phyloP scores from a whole-genome alignment of 2,113 vertebrate genomes.

The Perccottus glenii region DNA sequence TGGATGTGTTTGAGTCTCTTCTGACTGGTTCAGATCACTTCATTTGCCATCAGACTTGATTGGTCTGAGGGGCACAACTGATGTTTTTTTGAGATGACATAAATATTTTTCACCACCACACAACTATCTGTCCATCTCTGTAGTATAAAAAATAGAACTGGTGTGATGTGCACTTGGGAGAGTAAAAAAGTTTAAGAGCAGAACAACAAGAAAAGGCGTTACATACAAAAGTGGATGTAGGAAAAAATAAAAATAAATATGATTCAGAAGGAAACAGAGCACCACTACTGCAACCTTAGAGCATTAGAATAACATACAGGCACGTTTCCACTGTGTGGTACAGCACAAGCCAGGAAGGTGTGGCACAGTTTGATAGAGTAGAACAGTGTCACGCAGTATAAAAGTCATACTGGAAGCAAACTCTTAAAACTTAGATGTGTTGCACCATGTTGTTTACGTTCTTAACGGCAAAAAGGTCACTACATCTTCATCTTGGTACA shows the following conservation, averaged over 20 bases:
- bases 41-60: conserved; percentile 34
- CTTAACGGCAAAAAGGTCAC: no score
- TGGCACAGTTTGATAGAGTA: no score
- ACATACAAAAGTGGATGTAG: conserved; percentile 17
- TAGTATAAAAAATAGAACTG: no score
- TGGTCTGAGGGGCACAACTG: conserved; percentile 12
- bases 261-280: conserved; percentile 47
- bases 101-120: background rate
- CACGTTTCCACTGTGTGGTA: background rate
- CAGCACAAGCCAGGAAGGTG: background rate
- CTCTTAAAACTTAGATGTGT: no score
- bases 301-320: conserved; percentile 24
- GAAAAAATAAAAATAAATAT: conserved; percentile 32
- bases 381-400: no score
- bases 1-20: conserved; percentile 52
- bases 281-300: conserved; percentile 63
- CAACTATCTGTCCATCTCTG: background rate
- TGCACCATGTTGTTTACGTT: no score
- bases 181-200: conserved; percentile 29
- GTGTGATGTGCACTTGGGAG: background rate
- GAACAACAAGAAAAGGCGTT: conserved; percentile 20
- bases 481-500: no score
- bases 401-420: no score
- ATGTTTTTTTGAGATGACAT: conserved; percentile 13
- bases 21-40: conserved; percentile 48